A percentile compares a stretch with the other conserved stretches of the same genome.
Evolutionary conservation across 23 tunicate species (phyloP).

Genomic region (Botrylloides violaceus): DNA sequence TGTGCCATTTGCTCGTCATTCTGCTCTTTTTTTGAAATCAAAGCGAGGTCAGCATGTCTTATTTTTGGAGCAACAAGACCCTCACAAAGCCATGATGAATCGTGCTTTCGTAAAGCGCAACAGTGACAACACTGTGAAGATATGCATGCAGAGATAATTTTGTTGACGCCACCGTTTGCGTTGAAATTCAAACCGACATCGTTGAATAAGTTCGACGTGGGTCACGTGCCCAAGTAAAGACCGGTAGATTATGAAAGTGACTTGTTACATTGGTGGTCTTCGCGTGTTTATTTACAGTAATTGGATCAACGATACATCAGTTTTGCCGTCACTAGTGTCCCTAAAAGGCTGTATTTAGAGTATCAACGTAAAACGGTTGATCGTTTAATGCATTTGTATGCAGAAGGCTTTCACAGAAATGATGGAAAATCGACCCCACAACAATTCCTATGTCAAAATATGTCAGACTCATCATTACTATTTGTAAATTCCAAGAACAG

Average conservation of each 20-base stretch:
- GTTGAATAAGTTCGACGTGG: background rate
- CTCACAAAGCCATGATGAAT: no score
- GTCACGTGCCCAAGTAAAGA: background rate
- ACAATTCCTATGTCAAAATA: no score
- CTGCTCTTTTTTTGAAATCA: no score
- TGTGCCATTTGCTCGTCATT: no score
- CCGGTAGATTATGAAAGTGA: background rate
- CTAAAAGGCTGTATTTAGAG: background rate
- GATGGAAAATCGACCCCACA: no score
- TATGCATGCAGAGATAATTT: background rate
- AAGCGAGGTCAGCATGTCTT: no score
- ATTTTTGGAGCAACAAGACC: no score
- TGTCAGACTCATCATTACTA: no score
- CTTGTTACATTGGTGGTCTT: background rate
- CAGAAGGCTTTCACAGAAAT: no score
- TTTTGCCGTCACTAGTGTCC: background rate
- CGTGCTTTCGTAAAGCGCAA: background rate
- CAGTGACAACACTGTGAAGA: background rate
- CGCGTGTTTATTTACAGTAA: background rate
- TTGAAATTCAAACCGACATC: background rate
- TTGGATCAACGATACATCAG: background rate
- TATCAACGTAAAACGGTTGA: background rate
- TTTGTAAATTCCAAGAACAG: no score
- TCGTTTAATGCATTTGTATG: background rate
- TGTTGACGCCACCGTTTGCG: background rate